Conservation (phyloP, 2,113 vertebrate genomes). For the Morone chrysops region DNA sequence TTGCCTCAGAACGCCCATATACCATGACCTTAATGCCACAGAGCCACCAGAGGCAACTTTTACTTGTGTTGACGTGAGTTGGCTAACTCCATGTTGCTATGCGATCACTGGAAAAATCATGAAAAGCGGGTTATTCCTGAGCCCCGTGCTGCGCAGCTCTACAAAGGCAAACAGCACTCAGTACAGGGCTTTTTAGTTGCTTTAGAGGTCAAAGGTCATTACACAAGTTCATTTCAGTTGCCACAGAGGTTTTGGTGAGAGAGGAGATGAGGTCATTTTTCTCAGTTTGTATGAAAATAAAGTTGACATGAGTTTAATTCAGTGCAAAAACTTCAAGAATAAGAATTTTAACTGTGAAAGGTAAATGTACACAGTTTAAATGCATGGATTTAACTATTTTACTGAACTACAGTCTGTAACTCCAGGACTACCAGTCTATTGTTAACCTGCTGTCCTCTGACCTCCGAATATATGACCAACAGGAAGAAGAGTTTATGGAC, state of each 20-base stretch:
- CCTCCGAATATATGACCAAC: conserved; percentile 38
- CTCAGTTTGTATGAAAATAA: neutral
- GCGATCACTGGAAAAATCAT: conserved; percentile 74
- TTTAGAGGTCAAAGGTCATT: conserved; percentile 49
- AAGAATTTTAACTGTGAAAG: neutral
- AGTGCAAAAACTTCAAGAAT: neutral
- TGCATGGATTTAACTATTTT: neutral
- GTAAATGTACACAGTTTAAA: neutral
- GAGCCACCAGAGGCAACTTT: conserved; percentile 69
- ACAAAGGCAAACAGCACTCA: conserved; percentile 7
- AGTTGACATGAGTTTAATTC: neutral
- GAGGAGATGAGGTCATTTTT: neutral
- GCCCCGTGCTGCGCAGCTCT: neutral
- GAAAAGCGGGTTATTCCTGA: conserved; percentile 45
- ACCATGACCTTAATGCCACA: conserved; percentile 64
- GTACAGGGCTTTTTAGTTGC: neutral
- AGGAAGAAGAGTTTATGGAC: conserved; percentile 96
- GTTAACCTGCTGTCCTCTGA: conserved; percentile 30
- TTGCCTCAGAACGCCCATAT: conserved; percentile 66
- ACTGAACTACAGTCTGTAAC: neutral
- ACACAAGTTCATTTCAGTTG: neutral
- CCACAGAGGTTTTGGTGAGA: neutral
- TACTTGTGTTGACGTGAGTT: conserved; percentile 71
- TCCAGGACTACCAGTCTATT: neutral
- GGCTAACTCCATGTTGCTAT: conserved; percentile 45